Percentiles rank a stretch among this genome's conserved stretches.
Conservation (phyloP, 1,140 invertebrate genomes). For the Chrysomallon squamiferum region DNA sequence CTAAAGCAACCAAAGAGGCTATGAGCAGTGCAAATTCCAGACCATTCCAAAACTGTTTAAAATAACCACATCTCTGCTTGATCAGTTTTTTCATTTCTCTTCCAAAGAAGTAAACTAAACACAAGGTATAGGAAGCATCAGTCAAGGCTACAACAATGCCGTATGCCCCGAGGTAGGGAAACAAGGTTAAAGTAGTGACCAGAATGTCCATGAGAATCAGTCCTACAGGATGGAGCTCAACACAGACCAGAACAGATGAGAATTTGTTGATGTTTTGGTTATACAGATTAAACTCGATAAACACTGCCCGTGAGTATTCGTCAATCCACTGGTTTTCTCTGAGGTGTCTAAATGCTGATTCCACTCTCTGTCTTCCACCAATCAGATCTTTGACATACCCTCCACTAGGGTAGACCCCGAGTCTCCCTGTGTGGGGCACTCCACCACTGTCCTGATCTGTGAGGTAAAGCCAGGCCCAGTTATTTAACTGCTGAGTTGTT, state of each 20-base stretch:
- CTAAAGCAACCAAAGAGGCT: conserved; percentile 30
- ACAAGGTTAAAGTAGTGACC: conserved; percentile 40
- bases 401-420: conserved; percentile 65
- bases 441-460: conserved; percentile 36
- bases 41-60: conserved; percentile 56
- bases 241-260: conserved; percentile 36
- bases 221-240: conserved; percentile 43
- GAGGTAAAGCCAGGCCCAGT: conserved; percentile 39
- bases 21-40: conserved; percentile 38
- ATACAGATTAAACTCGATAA: conserved; percentile 67
- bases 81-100: conserved; percentile 31
- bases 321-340: conserved; percentile 65
- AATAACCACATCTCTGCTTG: conserved; percentile 49
- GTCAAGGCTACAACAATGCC: conserved; percentile 54
- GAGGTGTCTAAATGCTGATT: conserved; percentile 49
- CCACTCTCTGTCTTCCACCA: conserved; percentile 50
- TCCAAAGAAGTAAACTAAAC: conserved; percentile 48
- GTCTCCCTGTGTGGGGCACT: conserved; percentile 57
- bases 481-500: conserved; percentile 3
- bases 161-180: conserved; percentile 52
- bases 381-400: conserved; percentile 65
- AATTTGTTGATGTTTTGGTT: conserved; percentile 63
- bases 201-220: conserved; percentile 24
- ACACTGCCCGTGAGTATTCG: conserved; percentile 63
- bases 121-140: conserved; percentile 46